Base-by-base conservation (phyloP, 2,888 invertebrate species). In the Sesia apiformis region DNA sequence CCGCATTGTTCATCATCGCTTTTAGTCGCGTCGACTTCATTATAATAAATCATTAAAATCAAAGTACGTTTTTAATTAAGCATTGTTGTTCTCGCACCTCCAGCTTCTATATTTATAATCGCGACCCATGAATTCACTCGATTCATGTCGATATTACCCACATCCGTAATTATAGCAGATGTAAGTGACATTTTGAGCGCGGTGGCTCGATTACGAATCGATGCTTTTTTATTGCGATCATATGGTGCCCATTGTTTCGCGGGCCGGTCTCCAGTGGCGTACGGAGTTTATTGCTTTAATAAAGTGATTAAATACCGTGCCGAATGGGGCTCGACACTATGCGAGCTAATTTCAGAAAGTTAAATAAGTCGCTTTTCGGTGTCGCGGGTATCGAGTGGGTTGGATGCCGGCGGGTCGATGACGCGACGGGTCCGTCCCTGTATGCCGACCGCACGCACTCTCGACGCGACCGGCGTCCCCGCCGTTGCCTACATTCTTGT, bases 301-400 rank as follows among this genome's bases (percentile, higher is more conserved):
- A 81, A 78, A 81, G 81, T 81, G 81, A 82, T 81, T 82, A 81
- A 83, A 81, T 81, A 77, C 70, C 76, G 74, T 73, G 72, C 75
- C 76, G 77, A 74, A 75, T 73, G 76, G 75, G 72, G 74, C 64
- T 64, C 52, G 67, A 68, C 70, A 70, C 72, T 66, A 71, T 61
- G 65, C 61, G 71, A 73, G 76, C 77, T 82, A 80, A 82, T 81
- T 82, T 79, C 69, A 74, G 76, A 76, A 76, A 73, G 73, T 74
- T 72, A 70, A 67, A 46, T 46, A 46, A 46, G 46, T 46, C 43
- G 43, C 7, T 43, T 43, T 43, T 43, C 43, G 4, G 43, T 43
- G 43, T 43, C 46, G 46, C 7, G 46, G 46, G 46, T 4, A 4
- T 46, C 46, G 8, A 46, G 8, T 46, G 23, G n/a, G 1, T 23